phyloP scores from a whole-genome alignment of 2,888 invertebrate species.

The Crossocerus cetratus region DNA sequence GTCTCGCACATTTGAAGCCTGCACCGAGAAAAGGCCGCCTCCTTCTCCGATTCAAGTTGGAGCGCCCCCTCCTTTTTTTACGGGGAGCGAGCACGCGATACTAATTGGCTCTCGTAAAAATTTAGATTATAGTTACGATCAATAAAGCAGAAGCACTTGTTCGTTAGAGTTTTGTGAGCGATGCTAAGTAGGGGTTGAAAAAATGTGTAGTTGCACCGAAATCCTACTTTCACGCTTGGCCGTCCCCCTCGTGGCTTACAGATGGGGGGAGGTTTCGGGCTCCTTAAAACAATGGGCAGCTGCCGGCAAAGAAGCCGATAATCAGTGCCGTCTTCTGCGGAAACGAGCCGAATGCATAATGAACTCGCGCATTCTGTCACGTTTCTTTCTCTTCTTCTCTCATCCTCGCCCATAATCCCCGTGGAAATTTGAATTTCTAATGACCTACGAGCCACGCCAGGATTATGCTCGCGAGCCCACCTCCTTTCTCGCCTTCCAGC shows the following conservation, averaged over 20 bases:
- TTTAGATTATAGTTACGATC: not conserved
- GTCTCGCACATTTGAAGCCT: constrained; percentile 48
- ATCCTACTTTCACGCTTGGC: too few species aligned
- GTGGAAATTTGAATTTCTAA: constrained; percentile 59
- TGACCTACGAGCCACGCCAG: constrained; percentile 33
- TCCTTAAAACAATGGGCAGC: constrained; percentile 47
- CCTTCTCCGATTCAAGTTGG: not conserved
- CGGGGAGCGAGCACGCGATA: not conserved
- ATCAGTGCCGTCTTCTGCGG: constrained; percentile 46
- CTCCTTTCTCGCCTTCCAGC: constrained; percentile 6
- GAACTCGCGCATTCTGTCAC: constrained; percentile 58
- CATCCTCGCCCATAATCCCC: constrained; percentile 33
- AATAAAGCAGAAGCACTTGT: not conserved
- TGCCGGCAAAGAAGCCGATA: constrained; percentile 51
- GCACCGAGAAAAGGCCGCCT: not conserved
- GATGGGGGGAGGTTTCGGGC: constrained; percentile 2
- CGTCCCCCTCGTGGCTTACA: too few species aligned
- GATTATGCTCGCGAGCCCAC: constrained; percentile 30
- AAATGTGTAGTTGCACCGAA: too few species aligned
- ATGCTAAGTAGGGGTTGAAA: too few species aligned
- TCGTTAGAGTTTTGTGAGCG: not conserved
- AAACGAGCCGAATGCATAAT: constrained; percentile 56
- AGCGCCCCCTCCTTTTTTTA: not conserved
- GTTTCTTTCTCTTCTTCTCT: constrained; percentile 42
- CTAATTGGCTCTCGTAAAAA: not conserved